phyloP scores from a whole-genome alignment of 2,113 vertebrate genomes.

The Gopherus evgoodei region DNA sequence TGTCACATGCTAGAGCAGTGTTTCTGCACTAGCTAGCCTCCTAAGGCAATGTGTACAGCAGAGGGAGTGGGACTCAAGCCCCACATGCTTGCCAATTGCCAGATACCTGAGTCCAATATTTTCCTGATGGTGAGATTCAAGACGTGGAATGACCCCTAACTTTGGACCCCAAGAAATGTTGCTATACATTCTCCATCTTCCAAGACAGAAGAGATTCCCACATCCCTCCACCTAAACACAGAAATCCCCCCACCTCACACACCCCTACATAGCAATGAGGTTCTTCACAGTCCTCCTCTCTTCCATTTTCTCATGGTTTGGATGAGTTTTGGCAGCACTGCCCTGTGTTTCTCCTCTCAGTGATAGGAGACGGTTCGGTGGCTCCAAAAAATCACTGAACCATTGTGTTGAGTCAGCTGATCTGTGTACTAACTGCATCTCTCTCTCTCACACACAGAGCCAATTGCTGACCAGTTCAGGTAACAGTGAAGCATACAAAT shows the following conservation, averaged over 20 bases:
- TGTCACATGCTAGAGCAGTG: neutral
- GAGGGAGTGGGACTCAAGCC: neutral
- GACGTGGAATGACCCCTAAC: neutral
- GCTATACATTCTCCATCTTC: too few relatives aligned
- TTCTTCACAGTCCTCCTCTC: neutral
- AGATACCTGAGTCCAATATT: neutral
- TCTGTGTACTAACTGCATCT: neutral
- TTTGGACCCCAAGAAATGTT: neutral
- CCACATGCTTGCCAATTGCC: neutral
- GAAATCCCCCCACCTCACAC: neutral
- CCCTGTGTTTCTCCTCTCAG: neutral
- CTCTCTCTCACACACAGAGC: neutral
- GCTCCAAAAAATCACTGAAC: neutral
- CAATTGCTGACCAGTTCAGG: neutral
- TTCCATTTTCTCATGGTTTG: neutral
- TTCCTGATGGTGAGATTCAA: neutral
- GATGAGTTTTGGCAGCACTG: neutral
- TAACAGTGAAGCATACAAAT: neutral
- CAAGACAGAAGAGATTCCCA: neutral
- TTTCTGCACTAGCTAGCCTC: neutral
- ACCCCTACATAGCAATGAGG: neutral
- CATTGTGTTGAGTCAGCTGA: neutral
- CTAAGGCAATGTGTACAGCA: accelerated
- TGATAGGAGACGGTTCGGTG: neutral
- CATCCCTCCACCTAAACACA: neutral